phyloP scores from a whole-genome alignment of 1,140 invertebrate genomes.

The Apis laboriosa region DNA sequence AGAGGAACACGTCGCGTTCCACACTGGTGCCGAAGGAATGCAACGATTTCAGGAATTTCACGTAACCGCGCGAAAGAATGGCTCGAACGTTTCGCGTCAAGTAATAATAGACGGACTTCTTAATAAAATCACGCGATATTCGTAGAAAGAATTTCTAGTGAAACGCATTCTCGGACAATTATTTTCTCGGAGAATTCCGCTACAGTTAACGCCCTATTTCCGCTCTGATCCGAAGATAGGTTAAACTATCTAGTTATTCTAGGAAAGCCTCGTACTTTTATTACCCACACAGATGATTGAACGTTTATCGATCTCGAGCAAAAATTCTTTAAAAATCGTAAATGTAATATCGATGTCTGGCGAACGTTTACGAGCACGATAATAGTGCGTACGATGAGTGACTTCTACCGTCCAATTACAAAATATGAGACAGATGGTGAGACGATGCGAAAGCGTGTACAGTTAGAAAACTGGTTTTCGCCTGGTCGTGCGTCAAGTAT shows the following conservation, averaged over 20 bases:
- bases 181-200: background rate
- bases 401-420: slow-evolving; percentile 5
- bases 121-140: background rate
- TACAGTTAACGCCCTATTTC: slow-evolving; percentile 12
- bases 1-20: background rate
- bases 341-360: background rate
- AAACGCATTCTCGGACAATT: slow-evolving; percentile 1
- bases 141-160: background rate
- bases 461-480: slow-evolving; percentile 35
- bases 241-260: background rate
- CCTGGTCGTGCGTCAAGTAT: background rate
- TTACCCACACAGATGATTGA: background rate
- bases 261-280: background rate
- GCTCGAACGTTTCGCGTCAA: background rate
- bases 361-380: background rate
- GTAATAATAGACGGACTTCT: background rate
- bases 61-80: background rate
- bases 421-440: background rate
- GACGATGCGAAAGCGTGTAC: background rate
- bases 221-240: background rate
- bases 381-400: background rate
- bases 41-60: slow-evolving; percentile 23
- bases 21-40: background rate
- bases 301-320: background rate
- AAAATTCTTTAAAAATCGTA: background rate